These are phyloP conservation scores for Onychomys leucogaster DNA, from an alignment of 2,797 vertebrate genomes.

Conservation along the genomic window DNA sequence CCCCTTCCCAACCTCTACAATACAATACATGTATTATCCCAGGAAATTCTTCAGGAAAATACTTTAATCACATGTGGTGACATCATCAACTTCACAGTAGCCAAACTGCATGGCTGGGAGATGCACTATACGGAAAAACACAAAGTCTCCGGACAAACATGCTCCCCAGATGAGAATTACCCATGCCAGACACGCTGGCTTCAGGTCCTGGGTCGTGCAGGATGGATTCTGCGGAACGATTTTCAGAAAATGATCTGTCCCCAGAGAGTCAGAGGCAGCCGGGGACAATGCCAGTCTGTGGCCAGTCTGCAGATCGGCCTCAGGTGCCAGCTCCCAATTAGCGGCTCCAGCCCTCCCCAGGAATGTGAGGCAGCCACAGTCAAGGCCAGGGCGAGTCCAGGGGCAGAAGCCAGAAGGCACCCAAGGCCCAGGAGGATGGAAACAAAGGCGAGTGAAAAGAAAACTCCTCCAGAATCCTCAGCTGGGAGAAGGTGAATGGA, in stretches of 20 bases:
- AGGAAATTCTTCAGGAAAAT: constrained; percentile 46
- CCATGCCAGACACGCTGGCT: neutral
- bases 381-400: constrained; percentile 2
- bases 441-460: neutral
- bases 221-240: neutral
- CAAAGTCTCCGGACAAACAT: constrained; percentile 42
- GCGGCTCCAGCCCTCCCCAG: constrained; percentile 17
- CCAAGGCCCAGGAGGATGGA: constrained; percentile 61
- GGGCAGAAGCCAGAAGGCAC: constrained; percentile 51
- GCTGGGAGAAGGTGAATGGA: constrained; percentile 82
- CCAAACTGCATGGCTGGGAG: constrained; percentile 47
- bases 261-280: neutral
- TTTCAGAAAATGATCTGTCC: constrained; percentile 32
- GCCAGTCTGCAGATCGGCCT: neutral
- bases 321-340: neutral
- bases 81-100: constrained; percentile 58
- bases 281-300: neutral
- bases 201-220: neutral
- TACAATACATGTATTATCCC: neutral
- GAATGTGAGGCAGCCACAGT: neutral
- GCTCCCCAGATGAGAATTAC: neutral
- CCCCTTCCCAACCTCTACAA: neutral
- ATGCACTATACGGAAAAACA: constrained; percentile 28
- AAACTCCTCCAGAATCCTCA: constrained; percentile 84
- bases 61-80: constrained; percentile 48